Base-by-base conservation (phyloP, 92 coral and sea anemone species). In the Actinernus sp. region DNA sequence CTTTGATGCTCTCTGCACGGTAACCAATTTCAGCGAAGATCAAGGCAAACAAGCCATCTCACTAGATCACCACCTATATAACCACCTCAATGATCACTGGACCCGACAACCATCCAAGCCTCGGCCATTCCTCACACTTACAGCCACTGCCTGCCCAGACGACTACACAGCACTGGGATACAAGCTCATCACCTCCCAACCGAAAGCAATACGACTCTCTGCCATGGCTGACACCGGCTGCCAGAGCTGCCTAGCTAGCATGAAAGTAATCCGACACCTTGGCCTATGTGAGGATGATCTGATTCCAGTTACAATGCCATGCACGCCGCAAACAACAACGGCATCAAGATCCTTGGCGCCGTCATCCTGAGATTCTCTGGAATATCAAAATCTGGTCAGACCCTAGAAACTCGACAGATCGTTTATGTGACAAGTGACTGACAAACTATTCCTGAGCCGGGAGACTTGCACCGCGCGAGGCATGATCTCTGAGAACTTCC, bases 151-250 rank as follows among this genome's bases (percentile, higher is more conserved):
- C 53, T 68, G 54, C 64, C 83, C 92, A 17, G 78, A 78, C 18
- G 87, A 86, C 77, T 73, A 79, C 57, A 24, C 4, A 25, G 43
- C 78, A 38, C 44, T 74, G 24, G 87, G 80, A 26, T 77, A 28
- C 86, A 48, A 63, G 13, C 78, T 73, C 9, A 36, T 53, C 54
- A 58, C 37, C 45, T 31, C 77, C 37, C 32, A 20, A 18, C 59
- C 48, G 18, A 43, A 65, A 24, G 9, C 85, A 7, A 45, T 41
- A 66, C 50, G 31, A 57, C 66, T 73, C 25, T 60, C 84, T 2
- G 84, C 74, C 1, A 88, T 82, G 89, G 93, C 93, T 1, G 82
- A 81, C 78, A 75, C 74, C 0, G 85, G 82, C 56, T 82, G 82
- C 65, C 88, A 81, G 61, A 88, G 89, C 70, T 82, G 93, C 79